Evolutionary conservation across 2,888 invertebrate genomes (phyloP).

Genomic region (Stomorhina lunata): DNA sequence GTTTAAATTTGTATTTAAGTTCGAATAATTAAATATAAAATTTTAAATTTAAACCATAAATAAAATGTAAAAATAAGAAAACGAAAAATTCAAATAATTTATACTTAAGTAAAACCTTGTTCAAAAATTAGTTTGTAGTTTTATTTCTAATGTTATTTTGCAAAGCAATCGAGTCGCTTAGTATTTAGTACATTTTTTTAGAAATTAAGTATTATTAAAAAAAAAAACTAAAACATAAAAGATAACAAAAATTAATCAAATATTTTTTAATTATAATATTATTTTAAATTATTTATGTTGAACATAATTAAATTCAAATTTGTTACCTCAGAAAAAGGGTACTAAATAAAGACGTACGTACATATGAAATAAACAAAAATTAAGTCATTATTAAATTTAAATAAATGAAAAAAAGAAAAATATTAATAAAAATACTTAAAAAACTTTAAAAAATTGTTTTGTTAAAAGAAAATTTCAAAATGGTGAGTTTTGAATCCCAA

Average conservation of each 20-base stretch:
- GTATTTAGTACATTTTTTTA: conserved; percentile 58
- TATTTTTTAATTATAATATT: conserved; percentile 50
- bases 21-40: neutral
- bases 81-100: conserved; percentile 22
- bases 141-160: conserved; percentile 54
- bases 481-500: neutral
- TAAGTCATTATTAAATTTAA: conserved; percentile 60
- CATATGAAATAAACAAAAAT: conserved; percentile 11
- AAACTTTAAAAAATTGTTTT: neutral
- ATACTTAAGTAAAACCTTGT: conserved; percentile 40
- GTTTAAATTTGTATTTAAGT: neutral
- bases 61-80: neutral
- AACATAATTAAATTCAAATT: conserved; percentile 54
- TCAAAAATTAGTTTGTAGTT: conserved; percentile 53
- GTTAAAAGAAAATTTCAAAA: neutral
- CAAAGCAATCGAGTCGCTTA: conserved; percentile 70
- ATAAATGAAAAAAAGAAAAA: conserved; percentile 26
- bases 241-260: neutral
- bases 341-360: conserved; percentile 21
- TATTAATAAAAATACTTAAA: conserved; percentile 24
- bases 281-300: conserved; percentile 56
- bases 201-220: conserved; percentile 43
- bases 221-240: neutral
- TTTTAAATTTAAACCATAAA: neutral
- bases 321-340: conserved; percentile 52